Base-by-base conservation (phyloP, 2,797 vertebrate genomes). In the Halcyon chelicuti region DNA sequence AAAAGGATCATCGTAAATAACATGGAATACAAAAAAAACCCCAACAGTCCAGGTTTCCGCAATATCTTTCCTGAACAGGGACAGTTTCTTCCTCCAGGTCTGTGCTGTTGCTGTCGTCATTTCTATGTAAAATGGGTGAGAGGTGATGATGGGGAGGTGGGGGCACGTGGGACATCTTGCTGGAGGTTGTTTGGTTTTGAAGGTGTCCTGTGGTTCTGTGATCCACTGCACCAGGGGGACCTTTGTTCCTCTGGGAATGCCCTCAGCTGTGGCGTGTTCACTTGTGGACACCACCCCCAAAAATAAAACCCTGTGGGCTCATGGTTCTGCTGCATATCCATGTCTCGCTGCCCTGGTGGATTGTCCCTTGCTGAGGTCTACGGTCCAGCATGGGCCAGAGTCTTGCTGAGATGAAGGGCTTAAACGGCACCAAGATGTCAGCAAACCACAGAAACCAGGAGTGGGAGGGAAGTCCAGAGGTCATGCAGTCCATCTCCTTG, bases 101-200 rank as follows among this genome's bases (percentile, higher is more conserved):
- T 46, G 37, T 22, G 35, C 8, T 60, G 40, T 73, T 60, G 13
- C 31, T 83, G 11, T 47, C 44, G 35, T 3, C 12, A 11, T 55
- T 70, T 55, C 31, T 29, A 11, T 26, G 13, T 16, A 33, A 81
- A 68, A 29, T 2, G 10, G 13, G 17, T 28, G 12, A 22, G 44
- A 22, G 31, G 25, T 29, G 10, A 15, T 1, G 0, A 6, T 8
- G 18, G 26, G 29, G 8, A 33, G 11, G 4, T 1, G 23, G 1
- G 7, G 26, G 9, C 40, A 42, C 4, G 19, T 2, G 21, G 23
- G 31, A 39, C 6, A 2, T 20, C 52, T 76, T 62, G 17, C 31
- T 62, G 31, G 10, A 7, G 1, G 0, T 31, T 18, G 12, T 26
- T 54, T 33, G 29, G 7, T 2, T 54, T 61, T 21, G 25, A 25